Evolutionary conservation across 2,888 invertebrate genomes (phyloP).

Genomic region (Drosophila leonis): DNA sequence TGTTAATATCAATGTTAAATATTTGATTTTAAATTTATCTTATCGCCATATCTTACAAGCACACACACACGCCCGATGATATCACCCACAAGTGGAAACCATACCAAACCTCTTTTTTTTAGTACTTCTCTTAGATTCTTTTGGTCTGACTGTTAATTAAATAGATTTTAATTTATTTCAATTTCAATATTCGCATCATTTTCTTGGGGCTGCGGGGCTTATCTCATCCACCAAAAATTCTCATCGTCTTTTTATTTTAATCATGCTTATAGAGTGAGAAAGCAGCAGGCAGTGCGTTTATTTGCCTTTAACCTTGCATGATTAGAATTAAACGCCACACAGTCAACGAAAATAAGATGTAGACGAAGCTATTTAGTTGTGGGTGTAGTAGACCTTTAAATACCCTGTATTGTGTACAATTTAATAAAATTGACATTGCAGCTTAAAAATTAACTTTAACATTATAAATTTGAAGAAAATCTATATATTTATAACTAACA

Average conservation of each 20-base stretch:
- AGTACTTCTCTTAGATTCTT: slow-evolving; percentile 4
- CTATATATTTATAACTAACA: too few relatives aligned
- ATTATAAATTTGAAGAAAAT: too few relatives aligned
- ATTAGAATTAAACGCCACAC: slow-evolving; percentile 25
- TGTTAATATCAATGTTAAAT: slow-evolving; percentile 78
- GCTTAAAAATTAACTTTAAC: not conserved
- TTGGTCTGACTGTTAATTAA: slow-evolving; percentile 43
- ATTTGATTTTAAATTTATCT: slow-evolving; percentile 77
- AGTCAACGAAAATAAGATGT: slow-evolving; percentile 34
- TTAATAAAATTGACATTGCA: not conserved
- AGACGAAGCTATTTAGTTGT: not conserved
- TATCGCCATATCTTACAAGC: slow-evolving; percentile 60
- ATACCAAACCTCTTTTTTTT: slow-evolving; percentile 9
- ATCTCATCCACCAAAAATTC: slow-evolving; percentile 68
- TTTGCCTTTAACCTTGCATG: slow-evolving; percentile 53
- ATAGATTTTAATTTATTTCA: slow-evolving; percentile 35
- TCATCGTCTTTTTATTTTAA: slow-evolving; percentile 35
- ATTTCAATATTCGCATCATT: slow-evolving; percentile 26
- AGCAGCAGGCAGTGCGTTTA: slow-evolving; percentile 38
- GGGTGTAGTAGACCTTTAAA: not conserved
- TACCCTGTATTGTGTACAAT: slow-evolving; percentile 17
- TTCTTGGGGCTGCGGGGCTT: slow-evolving; percentile 42
- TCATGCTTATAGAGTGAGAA: slow-evolving; percentile 34
- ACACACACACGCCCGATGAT: slow-evolving; percentile 59
- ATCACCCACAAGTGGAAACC: slow-evolving; percentile 46